Conservation (phyloP, 2,888 invertebrate genomes). For the Chironomus tentans region DNA sequence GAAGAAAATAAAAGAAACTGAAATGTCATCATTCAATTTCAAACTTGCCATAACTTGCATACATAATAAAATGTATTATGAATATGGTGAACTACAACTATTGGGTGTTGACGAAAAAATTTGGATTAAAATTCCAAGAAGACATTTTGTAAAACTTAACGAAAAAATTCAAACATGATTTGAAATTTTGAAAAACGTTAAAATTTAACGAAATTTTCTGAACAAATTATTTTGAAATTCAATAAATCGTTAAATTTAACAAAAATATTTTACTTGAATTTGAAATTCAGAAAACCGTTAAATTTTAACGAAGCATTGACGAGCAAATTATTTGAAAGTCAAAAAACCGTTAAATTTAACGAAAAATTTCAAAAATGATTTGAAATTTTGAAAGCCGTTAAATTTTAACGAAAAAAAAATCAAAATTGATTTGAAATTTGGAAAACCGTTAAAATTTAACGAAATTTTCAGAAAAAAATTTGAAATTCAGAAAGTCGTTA, state of each 20-base stretch:
- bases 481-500: not conserved
- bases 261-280: too few relatives aligned
- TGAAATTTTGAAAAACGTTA: too few relatives aligned
- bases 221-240: too few relatives aligned
- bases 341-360: too few relatives aligned
- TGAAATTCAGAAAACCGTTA: not conserved
- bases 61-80: not conserved
- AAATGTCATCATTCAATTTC: slow-evolving; percentile 26
- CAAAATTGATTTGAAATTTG: too few relatives aligned
- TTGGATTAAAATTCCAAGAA: too few relatives aligned
- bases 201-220: not conserved
- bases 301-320: not conserved
- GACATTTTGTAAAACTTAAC: too few relatives aligned
- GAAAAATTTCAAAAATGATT: too few relatives aligned
- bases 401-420: not conserved
- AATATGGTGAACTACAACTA: not conserved
- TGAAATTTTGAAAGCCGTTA: too few relatives aligned
- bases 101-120: not conserved
- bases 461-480: not conserved
- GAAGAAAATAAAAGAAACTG: not conserved
- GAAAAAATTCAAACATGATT: too few relatives aligned
- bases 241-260: too few relatives aligned
- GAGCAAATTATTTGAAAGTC: not conserved
- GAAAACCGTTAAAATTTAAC: too few relatives aligned
- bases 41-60: slow-evolving; percentile 8